These are phyloP conservation scores for Tamandua tetradactyla DNA, from an alignment of 2,797 vertebrate genomes.

Conservation along the genomic window DNA sequence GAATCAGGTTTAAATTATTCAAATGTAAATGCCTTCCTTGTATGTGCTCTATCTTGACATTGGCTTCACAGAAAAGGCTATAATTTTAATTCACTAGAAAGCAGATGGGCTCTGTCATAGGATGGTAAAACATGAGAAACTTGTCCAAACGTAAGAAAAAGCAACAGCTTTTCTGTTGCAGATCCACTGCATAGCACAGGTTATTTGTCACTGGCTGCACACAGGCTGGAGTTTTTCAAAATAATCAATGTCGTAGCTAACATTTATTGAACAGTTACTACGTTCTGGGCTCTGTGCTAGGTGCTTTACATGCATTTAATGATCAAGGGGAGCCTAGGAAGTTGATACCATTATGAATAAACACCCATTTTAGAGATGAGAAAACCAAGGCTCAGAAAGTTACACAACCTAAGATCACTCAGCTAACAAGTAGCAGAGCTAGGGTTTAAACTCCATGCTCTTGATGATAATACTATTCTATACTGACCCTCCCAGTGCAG, in stretches of 20 bases:
- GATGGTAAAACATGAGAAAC: conserved; percentile 29
- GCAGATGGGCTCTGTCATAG: conserved; percentile 38
- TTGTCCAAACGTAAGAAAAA: conserved; percentile 52
- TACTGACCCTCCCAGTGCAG: background rate
- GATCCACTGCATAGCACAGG: background rate
- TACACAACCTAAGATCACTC: background rate
- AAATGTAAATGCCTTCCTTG: background rate
- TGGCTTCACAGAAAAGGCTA: conserved; percentile 36
- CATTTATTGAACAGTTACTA: background rate
- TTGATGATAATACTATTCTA: background rate
- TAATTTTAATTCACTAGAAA: conserved; percentile 41
- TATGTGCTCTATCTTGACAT: background rate
- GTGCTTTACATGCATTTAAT: background rate
- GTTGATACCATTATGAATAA: background rate
- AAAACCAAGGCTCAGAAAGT: background rate
- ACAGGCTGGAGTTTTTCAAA: conserved; percentile 13
- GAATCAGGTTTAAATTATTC: conserved; percentile 16
- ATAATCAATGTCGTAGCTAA: background rate
- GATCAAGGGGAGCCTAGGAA: background rate
- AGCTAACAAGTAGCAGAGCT: background rate
- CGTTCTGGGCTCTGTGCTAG: background rate
- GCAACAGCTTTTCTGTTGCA: background rate
- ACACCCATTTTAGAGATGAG: conserved; percentile 14
- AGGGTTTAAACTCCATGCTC: background rate
- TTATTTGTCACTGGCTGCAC: conserved; percentile 7